Percentiles rank a stretch among this genome's conserved stretches.
Evolutionary conservation across 2,113 vertebrate species (phyloP).

Genomic region (Myanophis thanlyinensis): DNA sequence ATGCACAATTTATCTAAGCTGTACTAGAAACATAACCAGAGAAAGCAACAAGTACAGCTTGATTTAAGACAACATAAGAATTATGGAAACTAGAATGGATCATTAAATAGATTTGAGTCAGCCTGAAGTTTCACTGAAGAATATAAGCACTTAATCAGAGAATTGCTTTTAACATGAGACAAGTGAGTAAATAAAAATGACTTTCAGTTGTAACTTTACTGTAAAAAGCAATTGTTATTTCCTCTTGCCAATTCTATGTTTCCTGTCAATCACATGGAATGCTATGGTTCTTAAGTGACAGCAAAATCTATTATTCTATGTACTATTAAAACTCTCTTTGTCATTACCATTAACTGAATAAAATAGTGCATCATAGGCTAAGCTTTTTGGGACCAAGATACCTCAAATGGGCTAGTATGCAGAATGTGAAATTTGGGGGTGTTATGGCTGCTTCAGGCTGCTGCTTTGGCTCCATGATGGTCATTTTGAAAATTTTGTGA

Average conservation of each 20-base stretch:
- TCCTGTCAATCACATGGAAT: not conserved
- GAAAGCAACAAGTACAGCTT: not conserved
- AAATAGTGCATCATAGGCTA: not conserved
- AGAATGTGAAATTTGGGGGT: not conserved
- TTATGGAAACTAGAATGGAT: not conserved
- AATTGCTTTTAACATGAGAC: constrained; percentile 2
- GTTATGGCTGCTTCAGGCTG: not conserved
- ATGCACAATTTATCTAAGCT: not conserved
- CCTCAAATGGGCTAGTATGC: not conserved
- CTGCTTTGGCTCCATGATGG: not conserved
- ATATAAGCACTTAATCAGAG: not conserved
- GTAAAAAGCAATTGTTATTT: constrained; percentile 10
- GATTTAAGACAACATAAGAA: not conserved
- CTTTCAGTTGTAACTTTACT: not conserved
- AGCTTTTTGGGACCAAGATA: not conserved
- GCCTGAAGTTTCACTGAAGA: not conserved
- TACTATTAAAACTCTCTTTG: not conserved
- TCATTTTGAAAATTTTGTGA: not conserved
- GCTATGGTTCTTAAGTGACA: not conserved
- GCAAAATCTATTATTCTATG: not conserved
- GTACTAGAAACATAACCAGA: not conserved
- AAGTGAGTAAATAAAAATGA: not conserved
- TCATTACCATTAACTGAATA: not conserved
- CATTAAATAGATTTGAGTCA: not conserved
- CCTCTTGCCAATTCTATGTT: not conserved